phyloP scores from a whole-genome alignment of 2,113 vertebrate genomes.

The Saccopteryx bilineata region DNA sequence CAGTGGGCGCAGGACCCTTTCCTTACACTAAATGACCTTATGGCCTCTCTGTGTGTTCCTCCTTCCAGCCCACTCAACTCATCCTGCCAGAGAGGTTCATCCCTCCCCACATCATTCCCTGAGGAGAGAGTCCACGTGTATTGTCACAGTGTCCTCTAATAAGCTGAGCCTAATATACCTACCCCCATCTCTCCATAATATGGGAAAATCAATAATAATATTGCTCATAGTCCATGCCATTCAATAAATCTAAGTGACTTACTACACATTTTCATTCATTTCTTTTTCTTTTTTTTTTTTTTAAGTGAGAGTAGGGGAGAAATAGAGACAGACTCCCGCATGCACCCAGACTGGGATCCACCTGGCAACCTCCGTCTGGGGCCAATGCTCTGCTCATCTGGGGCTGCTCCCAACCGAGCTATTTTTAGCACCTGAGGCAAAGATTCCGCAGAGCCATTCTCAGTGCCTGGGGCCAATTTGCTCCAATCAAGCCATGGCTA shows the following conservation, averaged over 20 bases:
- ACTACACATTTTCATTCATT: not conserved
- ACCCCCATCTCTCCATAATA: not conserved
- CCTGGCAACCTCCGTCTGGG: too few species aligned
- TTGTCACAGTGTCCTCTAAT: not conserved
- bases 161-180: not conserved
- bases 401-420: too few species aligned
- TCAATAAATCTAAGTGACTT: not conserved
- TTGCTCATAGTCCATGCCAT: not conserved
- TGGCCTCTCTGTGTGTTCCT: not conserved
- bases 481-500: too few species aligned
- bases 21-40: not conserved
- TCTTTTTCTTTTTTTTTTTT: too few species aligned
- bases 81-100: not conserved
- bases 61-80: not conserved
- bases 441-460: too few species aligned
- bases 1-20: not conserved
- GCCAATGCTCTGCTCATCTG: too few species aligned
- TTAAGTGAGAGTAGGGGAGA: too few species aligned
- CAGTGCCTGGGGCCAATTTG: too few species aligned
- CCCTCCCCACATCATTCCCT: too few species aligned
- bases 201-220: not conserved
- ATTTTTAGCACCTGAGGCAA: too few species aligned
- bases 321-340: too few species aligned
- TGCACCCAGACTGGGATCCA: too few species aligned
- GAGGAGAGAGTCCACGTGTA: not conserved